Base-by-base conservation (phyloP, 1,140 invertebrate species). In the Pseudomyrmex cubaensis region DNA sequence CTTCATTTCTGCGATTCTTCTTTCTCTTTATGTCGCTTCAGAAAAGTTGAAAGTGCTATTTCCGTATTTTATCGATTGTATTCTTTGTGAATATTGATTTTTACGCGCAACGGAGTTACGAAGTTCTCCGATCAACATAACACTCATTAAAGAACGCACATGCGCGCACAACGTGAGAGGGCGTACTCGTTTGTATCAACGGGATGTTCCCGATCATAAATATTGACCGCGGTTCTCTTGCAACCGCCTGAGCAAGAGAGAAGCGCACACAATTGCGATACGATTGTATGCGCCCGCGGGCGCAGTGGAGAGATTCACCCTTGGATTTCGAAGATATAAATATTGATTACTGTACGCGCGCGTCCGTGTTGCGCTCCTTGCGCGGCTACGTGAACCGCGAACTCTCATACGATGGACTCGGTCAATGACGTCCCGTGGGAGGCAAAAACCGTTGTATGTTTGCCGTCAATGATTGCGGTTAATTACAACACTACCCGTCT, bases 401-500 rank as follows among this genome's bases (percentile, higher is more conserved):
- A 2, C 56, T 44, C 69, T 46, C 48, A 74, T 77, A 57, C 75
- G 67, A 13, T 57, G 66, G 72, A 61, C 87, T 83, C 85, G 87
- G 84, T 85, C 82, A 89, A 87, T 83, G 77, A 83, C 48, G 77
- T 87, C 88, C 88, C 88, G 50, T 46, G 83, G 83, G 88, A 84
- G 80, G 35, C 70, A 57, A 35, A 35, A 57, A 73, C 67, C 85
- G 62, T 72, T 87, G 57, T 84, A 62, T 90, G 89, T 90, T 90
- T 90, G 86, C 88, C 88, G 75, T 84, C 86, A 88, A 90, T 90
- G 89, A 90, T 90, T 90, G 89, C 86, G 89, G 89, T 90, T 90
- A 90, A 90, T 90, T 90, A 90, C 89, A 90, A 90, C 89, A 84
- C 88, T 86, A 59, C 35, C 83, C 88, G 84, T 80, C 80, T 90